These are phyloP conservation scores for Arremon aurantiirostris DNA, from an alignment of 2,797 vertebrate genomes.

Conservation along the genomic window DNA sequence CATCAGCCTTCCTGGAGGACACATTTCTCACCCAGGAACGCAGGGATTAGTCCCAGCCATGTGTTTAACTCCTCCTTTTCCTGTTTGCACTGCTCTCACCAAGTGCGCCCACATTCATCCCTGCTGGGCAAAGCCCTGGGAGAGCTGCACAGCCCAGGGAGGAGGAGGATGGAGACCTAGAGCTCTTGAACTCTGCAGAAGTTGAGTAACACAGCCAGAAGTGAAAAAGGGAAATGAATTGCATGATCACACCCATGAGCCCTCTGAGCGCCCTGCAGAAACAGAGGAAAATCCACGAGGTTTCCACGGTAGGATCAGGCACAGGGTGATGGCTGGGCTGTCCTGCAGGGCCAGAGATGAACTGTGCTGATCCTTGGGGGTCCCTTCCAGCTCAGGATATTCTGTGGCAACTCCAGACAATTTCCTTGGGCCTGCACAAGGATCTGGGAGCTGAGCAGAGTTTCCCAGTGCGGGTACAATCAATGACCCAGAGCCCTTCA, in stretches of 20 bases:
- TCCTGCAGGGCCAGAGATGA: neutral
- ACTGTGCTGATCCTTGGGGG: neutral
- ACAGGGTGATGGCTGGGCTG: neutral
- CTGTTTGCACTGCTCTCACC: neutral
- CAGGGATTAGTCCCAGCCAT: neutral
- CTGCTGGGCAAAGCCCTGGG: neutral
- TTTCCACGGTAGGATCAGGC: neutral
- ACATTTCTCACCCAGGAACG: neutral
- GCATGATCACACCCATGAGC: rapidly evolving
- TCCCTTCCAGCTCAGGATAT: neutral
- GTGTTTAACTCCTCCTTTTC: neutral
- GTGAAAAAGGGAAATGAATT: neutral
- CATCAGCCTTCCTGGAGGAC: neutral
- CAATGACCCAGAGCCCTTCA: rapidly evolving
- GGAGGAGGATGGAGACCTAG: neutral
- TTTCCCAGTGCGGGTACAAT: neutral
- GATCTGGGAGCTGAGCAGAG: neutral
- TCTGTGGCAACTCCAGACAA: neutral
- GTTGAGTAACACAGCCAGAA: neutral
- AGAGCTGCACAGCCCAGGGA: neutral
- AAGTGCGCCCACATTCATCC: neutral
- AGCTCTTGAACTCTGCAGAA: neutral
- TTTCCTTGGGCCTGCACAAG: neutral
- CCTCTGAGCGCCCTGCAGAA: neutral
- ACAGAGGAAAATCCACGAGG: neutral